These are phyloP conservation scores for Natrix natrix DNA, from an alignment of 2,797 vertebrate genomes.

Conservation along the genomic window DNA sequence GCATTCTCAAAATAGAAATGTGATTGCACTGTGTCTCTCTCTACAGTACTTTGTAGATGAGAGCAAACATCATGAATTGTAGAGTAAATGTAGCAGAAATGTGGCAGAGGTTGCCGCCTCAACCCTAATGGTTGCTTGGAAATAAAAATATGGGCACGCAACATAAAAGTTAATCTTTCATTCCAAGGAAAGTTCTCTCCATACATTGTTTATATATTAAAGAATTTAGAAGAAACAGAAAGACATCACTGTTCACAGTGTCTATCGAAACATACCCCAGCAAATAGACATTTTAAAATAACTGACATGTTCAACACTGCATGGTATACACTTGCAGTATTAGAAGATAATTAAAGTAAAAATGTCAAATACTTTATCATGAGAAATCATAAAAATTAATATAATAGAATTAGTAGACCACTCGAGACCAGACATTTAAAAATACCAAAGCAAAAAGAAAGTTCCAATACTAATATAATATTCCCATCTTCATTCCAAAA, in stretches of 20 bases:
- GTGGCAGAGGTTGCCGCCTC: constrained; percentile 43
- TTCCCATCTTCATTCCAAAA: neutral
- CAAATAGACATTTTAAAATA: neutral
- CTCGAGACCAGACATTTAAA: neutral
- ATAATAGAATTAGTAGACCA: neutral
- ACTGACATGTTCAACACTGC: neutral
- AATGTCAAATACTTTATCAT: neutral
- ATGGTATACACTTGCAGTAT: neutral
- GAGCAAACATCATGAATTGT: constrained; percentile 33
- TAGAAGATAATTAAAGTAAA: neutral
- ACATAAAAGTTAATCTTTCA: constrained; percentile 43
- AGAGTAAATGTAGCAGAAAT: constrained; percentile 57
- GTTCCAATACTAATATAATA: neutral
- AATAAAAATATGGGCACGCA: constrained; percentile 39
- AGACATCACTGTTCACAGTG: neutral
- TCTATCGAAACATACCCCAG: neutral
- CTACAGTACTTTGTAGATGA: constrained; percentile 39
- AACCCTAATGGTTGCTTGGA: constrained; percentile 55
- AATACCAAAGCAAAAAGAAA: neutral
- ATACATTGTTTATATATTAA: constrained; percentile 20
- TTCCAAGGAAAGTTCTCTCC: constrained; percentile 37
- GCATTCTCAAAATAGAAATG: constrained; percentile 49
- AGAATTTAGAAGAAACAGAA: neutral
- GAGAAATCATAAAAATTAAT: neutral
- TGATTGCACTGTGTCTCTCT: constrained; percentile 44